Base-by-base conservation (phyloP, 2,797 vertebrate genomes). In the Adrianichthys oophorus region DNA sequence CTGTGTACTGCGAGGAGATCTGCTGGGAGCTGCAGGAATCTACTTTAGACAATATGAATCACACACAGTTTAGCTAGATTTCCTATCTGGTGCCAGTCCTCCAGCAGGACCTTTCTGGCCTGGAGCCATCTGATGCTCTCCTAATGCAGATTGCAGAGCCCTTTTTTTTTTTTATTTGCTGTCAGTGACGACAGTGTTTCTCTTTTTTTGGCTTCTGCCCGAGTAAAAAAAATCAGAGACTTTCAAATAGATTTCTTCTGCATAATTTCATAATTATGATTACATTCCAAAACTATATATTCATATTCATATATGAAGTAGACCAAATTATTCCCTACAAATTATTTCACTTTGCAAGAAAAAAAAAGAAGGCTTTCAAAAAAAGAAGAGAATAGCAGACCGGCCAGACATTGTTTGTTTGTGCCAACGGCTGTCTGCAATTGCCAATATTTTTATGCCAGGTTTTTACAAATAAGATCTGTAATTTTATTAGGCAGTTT, bases 141-240 rank as follows among this genome's bases (percentile, higher is more conserved):
- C 13, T 46, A 42, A 50, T 47, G 41, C 46, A 40, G 70, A 32
- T 24, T 60, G 80, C 24, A 73, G 71, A 88, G 82, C 78, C 83
- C 84, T 85, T 89, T 88, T 87, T 89, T 90, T 86, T 37, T 52
- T 56, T 74, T 78, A 92, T 87, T 85, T 79, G 78, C 32, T 29
- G 86, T 63, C 70, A 72, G 65, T 93, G 92, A 93, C 87, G 90
- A 37, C 90, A 91, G 89, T 83, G 78, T 75, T 55, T 65, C 49
- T 84, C 84, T 83, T 10, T 37, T 37, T 37, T 37, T 37, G 32
- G 10, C 32, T 12, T 37, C 10, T 12, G 10, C 10, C 10, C 13
- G 12, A 37, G 10, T 37, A 37, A 13, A 37, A 3, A 3, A 37
- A 12, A 10, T 12, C 32, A 37, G 32, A 37, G 13, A 37, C 32